phyloP scores from a whole-genome alignment of 2,888 invertebrate species.

The Tipula confusa region DNA sequence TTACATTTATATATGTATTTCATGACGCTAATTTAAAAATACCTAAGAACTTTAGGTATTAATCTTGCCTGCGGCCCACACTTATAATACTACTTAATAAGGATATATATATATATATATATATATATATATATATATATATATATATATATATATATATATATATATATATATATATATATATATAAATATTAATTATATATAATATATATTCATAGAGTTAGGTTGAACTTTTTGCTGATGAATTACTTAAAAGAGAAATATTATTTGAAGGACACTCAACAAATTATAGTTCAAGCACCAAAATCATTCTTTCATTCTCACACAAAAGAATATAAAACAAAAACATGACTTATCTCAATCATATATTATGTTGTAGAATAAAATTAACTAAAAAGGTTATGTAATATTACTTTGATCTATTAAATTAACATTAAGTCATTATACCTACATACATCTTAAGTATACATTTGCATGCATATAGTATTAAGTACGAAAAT shows the following conservation, averaged over 20 bases:
- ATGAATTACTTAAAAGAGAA: neutral
- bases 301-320: neutral
- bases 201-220: neutral
- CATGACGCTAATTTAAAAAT: no score
- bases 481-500: neutral
- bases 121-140: no score
- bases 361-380: neutral
- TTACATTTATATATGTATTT: no score
- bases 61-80: no score
- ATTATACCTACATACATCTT: neutral
- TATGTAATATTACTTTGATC: neutral
- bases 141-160: no score
- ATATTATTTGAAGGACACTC: neutral
- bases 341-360: slow-evolving; percentile 4
- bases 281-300: neutral
- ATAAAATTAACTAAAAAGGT: no score
- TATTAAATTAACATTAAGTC: neutral
- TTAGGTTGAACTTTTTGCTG: neutral
- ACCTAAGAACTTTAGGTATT: no score
- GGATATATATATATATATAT: no score
- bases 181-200: neutral
- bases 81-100: no score
- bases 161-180: no score
- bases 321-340: neutral
- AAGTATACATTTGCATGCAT: neutral